phyloP scores from a whole-genome alignment of 2,888 invertebrate species.

The Trypoxylon attenuatum region DNA sequence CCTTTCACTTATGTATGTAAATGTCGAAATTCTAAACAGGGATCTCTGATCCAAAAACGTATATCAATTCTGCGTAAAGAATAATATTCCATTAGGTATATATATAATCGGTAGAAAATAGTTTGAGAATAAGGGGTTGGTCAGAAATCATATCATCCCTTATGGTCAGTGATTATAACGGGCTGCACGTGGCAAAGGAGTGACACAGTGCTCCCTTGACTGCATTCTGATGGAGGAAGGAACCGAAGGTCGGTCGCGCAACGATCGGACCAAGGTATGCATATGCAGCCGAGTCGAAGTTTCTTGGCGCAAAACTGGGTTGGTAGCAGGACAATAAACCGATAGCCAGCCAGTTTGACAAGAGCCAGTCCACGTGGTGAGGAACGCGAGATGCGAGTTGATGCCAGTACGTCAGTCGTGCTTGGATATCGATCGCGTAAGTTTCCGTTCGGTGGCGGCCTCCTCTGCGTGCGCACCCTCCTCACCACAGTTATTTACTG shows the following conservation, averaged over 20 bases:
- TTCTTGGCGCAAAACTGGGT: slow-evolving; percentile 32
- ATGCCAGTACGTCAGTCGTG: slow-evolving; percentile 49
- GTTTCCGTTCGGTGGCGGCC: slow-evolving; percentile 57
- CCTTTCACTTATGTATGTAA: too few relatives aligned
- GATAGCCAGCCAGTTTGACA: slow-evolving; percentile 14
- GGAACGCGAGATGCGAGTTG: slow-evolving; percentile 46
- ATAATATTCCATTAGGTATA: too few relatives aligned
- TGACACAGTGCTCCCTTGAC: too few relatives aligned
- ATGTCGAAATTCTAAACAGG: too few relatives aligned
- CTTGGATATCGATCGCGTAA: slow-evolving; percentile 60
- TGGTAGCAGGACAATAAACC: slow-evolving; percentile 44
- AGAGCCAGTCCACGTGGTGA: slow-evolving; percentile 45
- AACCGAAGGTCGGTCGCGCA: slow-evolving; percentile 13
- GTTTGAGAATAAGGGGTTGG: too few relatives aligned
- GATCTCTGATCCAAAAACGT: too few relatives aligned
- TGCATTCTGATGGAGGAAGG: too few relatives aligned
- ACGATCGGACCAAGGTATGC: background rate
- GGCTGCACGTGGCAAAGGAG: too few relatives aligned
- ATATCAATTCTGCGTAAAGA: background rate
- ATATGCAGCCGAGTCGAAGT: background rate
- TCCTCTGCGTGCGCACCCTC: slow-evolving; percentile 56
- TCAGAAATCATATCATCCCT: too few relatives aligned
- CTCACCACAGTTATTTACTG: slow-evolving; percentile 43
- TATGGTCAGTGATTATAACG: too few relatives aligned
- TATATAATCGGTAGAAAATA: too few relatives aligned